Evolutionary conservation across 1,140 invertebrate species (phyloP).

Genomic region (Bombus affinis): DNA sequence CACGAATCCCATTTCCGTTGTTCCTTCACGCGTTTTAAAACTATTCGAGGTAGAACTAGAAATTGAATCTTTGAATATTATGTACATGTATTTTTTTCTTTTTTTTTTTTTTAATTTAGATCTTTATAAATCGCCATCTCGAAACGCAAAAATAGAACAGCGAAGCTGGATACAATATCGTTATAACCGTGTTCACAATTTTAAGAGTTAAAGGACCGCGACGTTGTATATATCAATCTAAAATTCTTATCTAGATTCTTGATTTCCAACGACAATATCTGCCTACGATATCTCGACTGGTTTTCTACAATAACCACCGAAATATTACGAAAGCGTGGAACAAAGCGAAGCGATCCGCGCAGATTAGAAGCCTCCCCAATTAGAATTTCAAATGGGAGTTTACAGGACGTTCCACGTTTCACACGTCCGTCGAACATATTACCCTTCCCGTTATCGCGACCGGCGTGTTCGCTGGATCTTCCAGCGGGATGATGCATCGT

Average conservation of each 20-base stretch:
- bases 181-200: too few species aligned
- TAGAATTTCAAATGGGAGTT: slow-evolving; percentile 40
- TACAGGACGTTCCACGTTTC: slow-evolving; percentile 16
- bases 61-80: background rate
- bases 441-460: slow-evolving; percentile 63
- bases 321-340: background rate
- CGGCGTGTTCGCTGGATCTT: slow-evolving; percentile 35
- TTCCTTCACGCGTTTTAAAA: background rate
- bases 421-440: slow-evolving; percentile 51
- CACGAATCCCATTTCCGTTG: background rate
- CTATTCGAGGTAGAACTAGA: background rate
- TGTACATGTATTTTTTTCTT: too few species aligned
- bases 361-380: background rate
- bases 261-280: too few species aligned
- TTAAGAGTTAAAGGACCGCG: too few species aligned
- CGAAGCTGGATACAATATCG: too few species aligned
- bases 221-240: too few species aligned
- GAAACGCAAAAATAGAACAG: too few species aligned
- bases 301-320: background rate
- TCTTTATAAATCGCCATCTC: too few species aligned
- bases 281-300: too few species aligned
- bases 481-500: slow-evolving; percentile 49
- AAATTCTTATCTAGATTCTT: background rate
- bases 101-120: too few species aligned
- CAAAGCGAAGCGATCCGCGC: background rate